These are phyloP conservation scores for Yasuhikotakia modesta DNA, from an alignment of 2,797 vertebrate genomes.

Conservation along the genomic window DNA sequence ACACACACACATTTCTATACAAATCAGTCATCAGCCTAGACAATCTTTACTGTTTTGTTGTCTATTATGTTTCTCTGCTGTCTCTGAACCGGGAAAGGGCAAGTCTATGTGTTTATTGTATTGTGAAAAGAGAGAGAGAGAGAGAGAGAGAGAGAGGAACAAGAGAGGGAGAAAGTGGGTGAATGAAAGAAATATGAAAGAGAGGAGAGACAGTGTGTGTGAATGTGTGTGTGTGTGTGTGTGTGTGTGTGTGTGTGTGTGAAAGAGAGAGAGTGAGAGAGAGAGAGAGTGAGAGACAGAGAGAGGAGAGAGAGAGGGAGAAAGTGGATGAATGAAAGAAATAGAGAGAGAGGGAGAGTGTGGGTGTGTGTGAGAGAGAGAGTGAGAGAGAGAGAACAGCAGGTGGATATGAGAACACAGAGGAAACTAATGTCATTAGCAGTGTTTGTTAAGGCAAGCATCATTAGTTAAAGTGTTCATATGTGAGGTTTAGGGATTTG, in stretches of 20 bases:
- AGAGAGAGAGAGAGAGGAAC: too few relatives aligned
- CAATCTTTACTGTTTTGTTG: conserved; percentile 5
- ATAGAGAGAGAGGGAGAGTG: too few relatives aligned
- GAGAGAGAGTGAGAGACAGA: not conserved
- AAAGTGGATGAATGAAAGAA: too few relatives aligned
- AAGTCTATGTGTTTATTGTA: not conserved
- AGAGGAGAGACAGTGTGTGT: not conserved
- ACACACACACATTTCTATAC: not conserved
- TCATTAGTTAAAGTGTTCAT: not conserved
- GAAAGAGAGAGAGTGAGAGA: not conserved
- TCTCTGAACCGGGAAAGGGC: conserved; percentile 37
- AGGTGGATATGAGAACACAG: not conserved
- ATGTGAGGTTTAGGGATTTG: too few relatives aligned
- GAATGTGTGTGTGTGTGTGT: too few relatives aligned
- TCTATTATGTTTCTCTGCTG: conserved; percentile 14
- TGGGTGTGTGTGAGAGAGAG: too few relatives aligned
- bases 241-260: too few relatives aligned
- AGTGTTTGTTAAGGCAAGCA: not conserved
- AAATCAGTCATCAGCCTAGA: conserved; percentile 19
- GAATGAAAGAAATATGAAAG: not conserved
- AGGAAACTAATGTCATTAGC: not conserved
- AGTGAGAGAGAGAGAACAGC: too few relatives aligned
- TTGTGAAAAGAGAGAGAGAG: too few relatives aligned
- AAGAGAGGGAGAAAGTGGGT: not conserved
- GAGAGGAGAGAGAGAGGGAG: too few relatives aligned